Conservation (phyloP, 1,140 invertebrate genomes). For the Apis florea region DNA sequence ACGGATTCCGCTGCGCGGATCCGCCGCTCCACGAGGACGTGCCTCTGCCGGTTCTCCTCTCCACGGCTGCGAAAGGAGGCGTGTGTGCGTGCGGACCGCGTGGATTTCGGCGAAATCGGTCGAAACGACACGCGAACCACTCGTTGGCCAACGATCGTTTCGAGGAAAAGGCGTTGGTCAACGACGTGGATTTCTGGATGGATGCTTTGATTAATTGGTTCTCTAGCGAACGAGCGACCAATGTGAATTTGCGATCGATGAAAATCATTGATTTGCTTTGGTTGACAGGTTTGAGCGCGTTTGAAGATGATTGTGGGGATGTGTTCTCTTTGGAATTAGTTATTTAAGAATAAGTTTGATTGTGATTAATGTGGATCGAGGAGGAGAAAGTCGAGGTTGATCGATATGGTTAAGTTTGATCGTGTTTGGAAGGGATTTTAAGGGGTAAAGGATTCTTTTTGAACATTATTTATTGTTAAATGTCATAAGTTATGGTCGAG, state of each 20-base stretch:
- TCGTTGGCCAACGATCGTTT: conserved; percentile 57
- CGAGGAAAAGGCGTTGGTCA: conserved; percentile 47
- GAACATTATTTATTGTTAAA: no score
- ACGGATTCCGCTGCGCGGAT: conserved; percentile 48
- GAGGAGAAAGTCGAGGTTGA: no score
- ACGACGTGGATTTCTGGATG: conserved; percentile 29
- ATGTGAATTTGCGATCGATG: background rate
- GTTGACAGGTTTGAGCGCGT: no score
- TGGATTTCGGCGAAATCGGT: conserved; percentile 36
- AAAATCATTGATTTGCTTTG: background rate
- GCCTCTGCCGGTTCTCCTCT: background rate
- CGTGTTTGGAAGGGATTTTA: no score
- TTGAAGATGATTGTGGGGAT: no score
- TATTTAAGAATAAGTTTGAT: no score
- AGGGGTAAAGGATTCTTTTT: no score
- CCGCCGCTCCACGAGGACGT: conserved; percentile 47
- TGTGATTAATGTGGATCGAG: no score
- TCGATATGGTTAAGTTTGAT: no score
- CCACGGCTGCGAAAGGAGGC: background rate
- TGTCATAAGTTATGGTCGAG: no score
- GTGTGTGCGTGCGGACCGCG: background rate
- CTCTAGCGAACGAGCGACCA: background rate
- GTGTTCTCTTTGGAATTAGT: no score
- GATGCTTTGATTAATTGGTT: conserved; percentile 32
- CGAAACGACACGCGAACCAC: conserved; percentile 53